These are phyloP conservation scores for Etheostoma spectabile DNA, from an alignment of 2,113 vertebrate genomes.

Conservation along the genomic window DNA sequence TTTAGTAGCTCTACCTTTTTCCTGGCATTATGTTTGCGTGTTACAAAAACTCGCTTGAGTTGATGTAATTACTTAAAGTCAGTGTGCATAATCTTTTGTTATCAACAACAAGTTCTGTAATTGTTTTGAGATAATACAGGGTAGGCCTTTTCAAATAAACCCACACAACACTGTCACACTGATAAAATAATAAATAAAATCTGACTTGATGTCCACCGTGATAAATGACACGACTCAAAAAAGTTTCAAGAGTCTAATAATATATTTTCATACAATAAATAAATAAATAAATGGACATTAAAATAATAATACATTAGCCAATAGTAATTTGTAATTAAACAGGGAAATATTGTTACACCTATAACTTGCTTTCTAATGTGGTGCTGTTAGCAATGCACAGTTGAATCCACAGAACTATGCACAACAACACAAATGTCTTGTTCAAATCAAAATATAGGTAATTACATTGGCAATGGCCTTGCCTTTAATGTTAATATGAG, in stretches of 20 bases:
- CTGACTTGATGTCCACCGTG: not conserved
- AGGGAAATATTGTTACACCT: not conserved
- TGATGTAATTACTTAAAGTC: not conserved
- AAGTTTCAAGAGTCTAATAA: not conserved
- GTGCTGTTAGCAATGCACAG: too few relatives aligned
- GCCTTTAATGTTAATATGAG: not conserved
- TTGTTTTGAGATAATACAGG: not conserved
- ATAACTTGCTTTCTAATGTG: not conserved
- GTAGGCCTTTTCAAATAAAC: too few relatives aligned
- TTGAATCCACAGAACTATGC: not conserved
- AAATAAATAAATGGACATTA: not conserved
- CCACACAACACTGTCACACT: not conserved
- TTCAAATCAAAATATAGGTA: not conserved
- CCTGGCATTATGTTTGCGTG: not conserved
- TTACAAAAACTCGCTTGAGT: not conserved
- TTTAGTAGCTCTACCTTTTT: too few relatives aligned
- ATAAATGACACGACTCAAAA: not conserved
- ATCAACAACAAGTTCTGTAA: not conserved
- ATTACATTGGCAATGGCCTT: not conserved
- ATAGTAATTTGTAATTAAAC: not conserved
- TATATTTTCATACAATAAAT: not conserved
- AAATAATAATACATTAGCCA: not conserved
- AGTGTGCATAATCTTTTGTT: not conserved
- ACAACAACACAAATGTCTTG: not conserved
- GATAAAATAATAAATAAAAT: not conserved